Conservation (phyloP, 2,797 vertebrate species). For the Muraenolepis orangiensis region DNA sequence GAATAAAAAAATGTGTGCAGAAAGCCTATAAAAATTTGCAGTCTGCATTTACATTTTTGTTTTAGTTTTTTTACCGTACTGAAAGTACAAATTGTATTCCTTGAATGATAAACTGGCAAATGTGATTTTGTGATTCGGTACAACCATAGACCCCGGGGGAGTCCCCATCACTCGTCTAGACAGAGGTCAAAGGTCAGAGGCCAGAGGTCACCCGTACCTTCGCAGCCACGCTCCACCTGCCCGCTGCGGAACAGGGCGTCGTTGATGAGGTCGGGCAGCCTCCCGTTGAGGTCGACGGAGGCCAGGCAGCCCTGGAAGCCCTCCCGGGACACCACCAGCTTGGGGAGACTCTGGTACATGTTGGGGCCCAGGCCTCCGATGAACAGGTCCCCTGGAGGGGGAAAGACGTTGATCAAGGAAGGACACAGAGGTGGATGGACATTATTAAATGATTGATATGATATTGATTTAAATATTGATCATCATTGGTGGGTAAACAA, state of each 20-base stretch:
- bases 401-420: background rate
- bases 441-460: background rate
- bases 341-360: conserved; percentile 94
- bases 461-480: background rate
- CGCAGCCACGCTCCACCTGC: conserved; percentile 94
- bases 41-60: background rate
- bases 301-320: conserved; percentile 97
- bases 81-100: conserved; percentile 8
- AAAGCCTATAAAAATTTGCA: background rate
- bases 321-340: conserved; percentile 93
- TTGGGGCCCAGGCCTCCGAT: conserved; percentile 90
- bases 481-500: background rate
- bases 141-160: background rate
- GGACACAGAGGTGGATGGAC: background rate
- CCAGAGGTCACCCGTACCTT: conserved; percentile 76
- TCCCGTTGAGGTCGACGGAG: conserved; percentile 94
- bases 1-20: background rate
- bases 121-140: background rate
- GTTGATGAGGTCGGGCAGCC: conserved; percentile 92
- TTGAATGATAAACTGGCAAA: conserved; percentile 10
- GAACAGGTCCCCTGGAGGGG: conserved; percentile 85
- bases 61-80: background rate
- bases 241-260: conserved; percentile 93
- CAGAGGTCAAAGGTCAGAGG: background rate
- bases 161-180: background rate